Evolutionary conservation across 2,113 vertebrate species (phyloP), one percentile per base, ranked within the genome.

Genomic region (Murina feae): DNA sequence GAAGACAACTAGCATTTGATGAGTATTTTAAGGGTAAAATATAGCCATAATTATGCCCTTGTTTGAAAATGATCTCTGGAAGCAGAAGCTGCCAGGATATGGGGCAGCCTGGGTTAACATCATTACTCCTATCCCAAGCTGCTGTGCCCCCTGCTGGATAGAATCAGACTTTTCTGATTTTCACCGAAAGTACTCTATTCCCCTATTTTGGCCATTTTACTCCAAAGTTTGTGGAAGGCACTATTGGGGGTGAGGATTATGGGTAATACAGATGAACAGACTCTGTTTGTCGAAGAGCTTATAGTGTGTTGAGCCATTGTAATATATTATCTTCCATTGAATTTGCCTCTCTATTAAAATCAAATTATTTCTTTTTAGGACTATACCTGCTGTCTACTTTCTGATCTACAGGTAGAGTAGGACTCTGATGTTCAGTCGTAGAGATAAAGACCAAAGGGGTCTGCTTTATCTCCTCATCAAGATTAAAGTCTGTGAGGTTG

Each of bases 91-190:
- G 60, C 75, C 84, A 80, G 53, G 83, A 89, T 90, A 92, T 84
- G 39, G 75, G 53, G 23, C 49, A 51, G 20, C 76, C 20, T 66
- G 39, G 28, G n/a, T 86, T 85, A 60, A 65, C 4, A 9, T 89
- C 87, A 14, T 25, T 60, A 76, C 44, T 84, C 35, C 71, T n/a
- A 66, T 60, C 81, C 49, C 51, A 37, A 16, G 32, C 72, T 88
- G 51, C 71, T 94, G 58, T 95, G 97, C 95, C 96, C 93, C 92
- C 92, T 96, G 90, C 88, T 97, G 96, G 96, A 71, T 89, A 68
- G 93, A 96, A 60, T 93, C 86, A 68, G 28, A 44, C 35, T 92
- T 90, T 51, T 75, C 60, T 39, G 1, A 25, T 80, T 90, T 75
- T 82, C 42, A 14, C 82, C 12, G 3, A 11, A 53, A n/a, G 39